phyloP scores from a whole-genome alignment of 1,140 invertebrate genomes.

The Macrobrachium nipponense region DNA sequence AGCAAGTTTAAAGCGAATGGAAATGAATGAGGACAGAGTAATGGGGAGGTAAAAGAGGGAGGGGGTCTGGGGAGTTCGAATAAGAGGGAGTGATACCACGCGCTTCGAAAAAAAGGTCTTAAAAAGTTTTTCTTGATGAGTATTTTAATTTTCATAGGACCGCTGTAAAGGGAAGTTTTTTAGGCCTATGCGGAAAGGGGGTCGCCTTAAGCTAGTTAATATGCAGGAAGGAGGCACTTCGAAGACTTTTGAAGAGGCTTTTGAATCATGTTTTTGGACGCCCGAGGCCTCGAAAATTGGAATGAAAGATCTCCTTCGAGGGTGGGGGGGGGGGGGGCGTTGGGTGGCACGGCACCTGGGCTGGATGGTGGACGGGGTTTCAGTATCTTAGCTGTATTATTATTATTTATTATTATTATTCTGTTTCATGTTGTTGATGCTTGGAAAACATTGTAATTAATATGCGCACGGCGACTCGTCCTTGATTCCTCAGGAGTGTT shows the following conservation, averaged over 20 bases:
- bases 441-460: too few species aligned
- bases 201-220: conserved; percentile 27
- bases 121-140: conserved; percentile 35
- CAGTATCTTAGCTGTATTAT: too few species aligned
- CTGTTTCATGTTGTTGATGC: too few species aligned
- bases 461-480: too few species aligned
- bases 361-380: neutral
- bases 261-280: conserved; percentile 36
- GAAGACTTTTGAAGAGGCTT: conserved; percentile 37
- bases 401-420: too few species aligned
- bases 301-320: conserved; percentile 15
- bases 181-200: conserved; percentile 22
- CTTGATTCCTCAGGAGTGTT: too few species aligned
- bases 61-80: neutral
- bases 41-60: neutral
- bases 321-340: neutral
- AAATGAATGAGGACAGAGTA: neutral
- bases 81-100: neutral
- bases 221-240: conserved; percentile 39
- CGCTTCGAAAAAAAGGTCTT: conserved; percentile 6
- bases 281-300: conserved; percentile 25
- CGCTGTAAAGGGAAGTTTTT: conserved; percentile 16
- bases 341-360: neutral
- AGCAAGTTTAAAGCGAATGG: neutral
- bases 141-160: conserved; percentile 44